Conservation (phyloP, 2,888 invertebrate species). For the Xylophagus ater region DNA sequence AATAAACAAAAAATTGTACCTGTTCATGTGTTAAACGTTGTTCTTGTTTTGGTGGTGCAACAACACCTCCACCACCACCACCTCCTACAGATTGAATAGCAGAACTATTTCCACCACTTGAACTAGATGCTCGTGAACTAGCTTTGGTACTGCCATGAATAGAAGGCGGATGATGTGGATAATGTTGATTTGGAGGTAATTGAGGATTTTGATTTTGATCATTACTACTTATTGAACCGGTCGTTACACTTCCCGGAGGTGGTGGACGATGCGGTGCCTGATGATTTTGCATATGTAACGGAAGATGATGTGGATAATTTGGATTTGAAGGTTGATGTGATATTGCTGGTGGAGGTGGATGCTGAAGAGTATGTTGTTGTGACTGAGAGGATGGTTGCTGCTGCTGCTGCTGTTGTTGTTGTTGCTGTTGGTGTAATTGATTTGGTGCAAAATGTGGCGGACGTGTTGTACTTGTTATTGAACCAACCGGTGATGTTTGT, state of each 20-base stretch:
- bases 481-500: constrained; percentile 41
- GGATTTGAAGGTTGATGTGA: constrained; percentile 6
- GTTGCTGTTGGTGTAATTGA: constrained; percentile 10
- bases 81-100: constrained; percentile 22
- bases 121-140: constrained; percentile 36
- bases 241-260: constrained; percentile 30
- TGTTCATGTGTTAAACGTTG: constrained; percentile 90
- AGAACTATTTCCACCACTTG: constrained; percentile 31
- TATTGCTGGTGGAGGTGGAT: constrained; percentile 28
- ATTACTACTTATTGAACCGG: constrained; percentile 16
- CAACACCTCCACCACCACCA: constrained; percentile 25
- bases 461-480: constrained; percentile 37
- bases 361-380: constrained; percentile 16
- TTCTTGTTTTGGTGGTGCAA: constrained; percentile 52
- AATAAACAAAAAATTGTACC: constrained; percentile 19
- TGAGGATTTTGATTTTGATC: constrained; percentile 21
- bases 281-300: constrained; percentile 17
- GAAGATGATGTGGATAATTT: constrained; percentile 19
- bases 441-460: constrained; percentile 18
- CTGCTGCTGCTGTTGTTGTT: constrained; percentile 18
- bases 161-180: constrained; percentile 31
- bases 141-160: constrained; percentile 37
- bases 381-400: constrained; percentile 18
- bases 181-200: constrained; percentile 20
- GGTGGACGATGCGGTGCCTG: constrained; percentile 30